A percentile compares a stretch with the other conserved stretches of the same genome.
Evolutionary conservation across 2,888 invertebrate genomes (phyloP).

Genomic region (Gryllus longicercus): DNA sequence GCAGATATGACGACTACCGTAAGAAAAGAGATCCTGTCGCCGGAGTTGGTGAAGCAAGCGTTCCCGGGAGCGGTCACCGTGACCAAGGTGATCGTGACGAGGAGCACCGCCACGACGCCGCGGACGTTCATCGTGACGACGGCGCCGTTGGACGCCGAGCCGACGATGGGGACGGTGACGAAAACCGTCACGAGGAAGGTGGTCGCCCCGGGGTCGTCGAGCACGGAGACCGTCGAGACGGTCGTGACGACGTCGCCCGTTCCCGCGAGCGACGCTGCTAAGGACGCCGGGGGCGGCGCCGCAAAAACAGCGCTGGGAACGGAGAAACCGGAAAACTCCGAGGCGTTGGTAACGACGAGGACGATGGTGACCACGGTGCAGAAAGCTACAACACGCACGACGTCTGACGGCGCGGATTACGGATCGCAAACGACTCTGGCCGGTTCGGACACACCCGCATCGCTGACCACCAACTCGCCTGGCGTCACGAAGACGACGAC

Average conservation of each 20-base stretch:
- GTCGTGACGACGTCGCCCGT: not conserved
- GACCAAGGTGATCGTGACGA: no score
- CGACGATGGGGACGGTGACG: not conserved
- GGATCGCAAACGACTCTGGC: no score
- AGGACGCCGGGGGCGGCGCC: not conserved
- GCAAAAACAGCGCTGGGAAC: not conserved
- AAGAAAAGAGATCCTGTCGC: no score
- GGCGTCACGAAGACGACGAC: no score
- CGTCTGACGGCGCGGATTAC: no score
- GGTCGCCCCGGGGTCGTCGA: not conserved
- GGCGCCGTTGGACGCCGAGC: not conserved
- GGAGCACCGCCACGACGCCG: no score
- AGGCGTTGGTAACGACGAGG: not conserved
- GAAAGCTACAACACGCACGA: not conserved
- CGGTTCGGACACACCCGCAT: no score
- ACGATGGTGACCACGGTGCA: conserved; percentile 9
- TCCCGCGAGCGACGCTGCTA: not conserved
- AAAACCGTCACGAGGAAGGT: not conserved
- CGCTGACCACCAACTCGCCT: no score
- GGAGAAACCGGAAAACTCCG: not conserved
- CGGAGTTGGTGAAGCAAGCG: no score
- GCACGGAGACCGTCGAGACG: not conserved
- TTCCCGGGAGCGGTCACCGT: no score
- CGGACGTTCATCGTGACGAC: not conserved
- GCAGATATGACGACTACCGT: no score